Evolutionary conservation across 2,888 invertebrate genomes (phyloP), one percentile per base, ranked within the genome.

Genomic region (Nipponacmea schrenckii): DNA sequence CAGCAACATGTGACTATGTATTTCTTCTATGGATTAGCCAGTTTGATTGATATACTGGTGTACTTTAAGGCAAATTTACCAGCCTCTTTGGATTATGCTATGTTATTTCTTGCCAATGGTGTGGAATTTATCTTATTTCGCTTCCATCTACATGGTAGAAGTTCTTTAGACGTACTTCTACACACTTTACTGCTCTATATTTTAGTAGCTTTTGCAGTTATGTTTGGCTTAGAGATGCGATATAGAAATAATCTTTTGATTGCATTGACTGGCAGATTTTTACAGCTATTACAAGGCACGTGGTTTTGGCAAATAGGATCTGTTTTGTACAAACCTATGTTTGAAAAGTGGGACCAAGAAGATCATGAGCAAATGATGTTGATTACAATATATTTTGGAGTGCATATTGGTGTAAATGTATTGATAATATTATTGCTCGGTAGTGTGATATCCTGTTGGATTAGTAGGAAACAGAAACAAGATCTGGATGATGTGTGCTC

Each of bases 1-100:
- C 89, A 86, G n/a, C 91, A 91, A 76, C 91, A 91, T 80, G 88
- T 90, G 65, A 90, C 90, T 44, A 91, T 91, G 90, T 91, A 89
- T 81, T 89, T 89, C 82, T 90, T 89, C 81, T 91, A 91, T 79
- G 89, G 89, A 15, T 72, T 90, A 45, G 85, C 86, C 64, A 90
- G 90, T 5, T 79, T 89, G 0, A 74, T 90, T 14, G 90, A 90
- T 72, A 75, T 90, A 5, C 78, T 89, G 8, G 73, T 86, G 14
- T 82, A 88, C 76, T 88, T 83, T 73, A 85, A 80, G 73, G 78
- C 78, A 26, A 80, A 83, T 10, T 69, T 90, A 17, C 90, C 90
- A 1, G 85, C 87, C 8, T 84, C 87, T 74, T 79, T 88, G 27
- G 90, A 90, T 75, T 91, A 90, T 79, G 83, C 87, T 7, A 79